Percentiles rank a stretch among this genome's conserved stretches.
These are phyloP conservation scores for Colletes collaris DNA, from an alignment of 2,888 invertebrate genomes.

Conservation along the genomic window DNA sequence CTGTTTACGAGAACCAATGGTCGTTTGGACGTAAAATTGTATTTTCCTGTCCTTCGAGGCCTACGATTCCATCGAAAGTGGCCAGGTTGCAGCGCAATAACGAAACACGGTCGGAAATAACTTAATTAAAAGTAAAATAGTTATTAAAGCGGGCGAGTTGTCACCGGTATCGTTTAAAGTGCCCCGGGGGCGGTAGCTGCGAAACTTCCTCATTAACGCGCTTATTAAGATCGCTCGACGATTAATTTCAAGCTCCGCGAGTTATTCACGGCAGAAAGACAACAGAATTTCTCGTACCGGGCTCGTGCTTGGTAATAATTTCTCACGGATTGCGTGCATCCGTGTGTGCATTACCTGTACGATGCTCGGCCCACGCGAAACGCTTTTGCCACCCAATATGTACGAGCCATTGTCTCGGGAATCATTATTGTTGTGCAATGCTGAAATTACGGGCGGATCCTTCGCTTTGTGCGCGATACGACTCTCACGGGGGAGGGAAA, in stretches of 20 bases:
- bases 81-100: background rate
- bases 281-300: slow-evolving; percentile 62
- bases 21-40: too few relatives aligned
- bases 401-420: slow-evolving; percentile 75
- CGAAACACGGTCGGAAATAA: slow-evolving; percentile 22
- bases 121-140: slow-evolving; percentile 59
- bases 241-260: slow-evolving; percentile 63
- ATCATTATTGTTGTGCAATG: slow-evolving; percentile 72
- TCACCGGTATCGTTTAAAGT: slow-evolving; percentile 52
- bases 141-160: slow-evolving; percentile 54
- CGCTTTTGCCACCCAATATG: slow-evolving; percentile 75
- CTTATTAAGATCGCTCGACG: slow-evolving; percentile 66
- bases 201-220: slow-evolving; percentile 66
- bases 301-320: slow-evolving; percentile 51
- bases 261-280: slow-evolving; percentile 62
- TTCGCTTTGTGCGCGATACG: slow-evolving; percentile 58
- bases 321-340: slow-evolving; percentile 44
- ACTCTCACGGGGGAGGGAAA: slow-evolving; percentile 43
- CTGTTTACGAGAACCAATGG: too few relatives aligned
- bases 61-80: background rate
- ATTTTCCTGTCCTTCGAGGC: too few relatives aligned
- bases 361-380: slow-evolving; percentile 69
- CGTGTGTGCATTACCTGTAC: slow-evolving; percentile 53
- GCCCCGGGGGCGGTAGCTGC: slow-evolving; percentile 14
- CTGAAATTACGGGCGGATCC: slow-evolving; percentile 69